Percentiles rank a stretch among this genome's conserved stretches.
phyloP scores from a whole-genome alignment of 2,888 invertebrate species.

The Cantharis rustica region DNA sequence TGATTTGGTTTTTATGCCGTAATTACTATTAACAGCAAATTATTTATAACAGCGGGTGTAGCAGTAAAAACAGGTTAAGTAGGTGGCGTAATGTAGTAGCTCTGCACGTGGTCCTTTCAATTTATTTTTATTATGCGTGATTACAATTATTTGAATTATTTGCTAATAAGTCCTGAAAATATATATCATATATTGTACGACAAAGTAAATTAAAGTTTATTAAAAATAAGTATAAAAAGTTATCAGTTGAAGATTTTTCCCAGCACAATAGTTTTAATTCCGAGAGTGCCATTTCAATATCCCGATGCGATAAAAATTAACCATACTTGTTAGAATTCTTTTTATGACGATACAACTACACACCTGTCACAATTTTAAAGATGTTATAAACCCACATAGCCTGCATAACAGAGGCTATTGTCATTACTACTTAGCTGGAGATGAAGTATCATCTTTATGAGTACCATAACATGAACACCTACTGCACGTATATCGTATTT shows the following conservation, averaged over 20 bases:
- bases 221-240: neutral
- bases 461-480: neutral
- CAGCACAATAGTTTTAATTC: neutral
- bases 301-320: neutral
- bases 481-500: neutral
- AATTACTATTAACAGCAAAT: conserved; percentile 27
- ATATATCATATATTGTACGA: neutral
- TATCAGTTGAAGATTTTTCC: neutral
- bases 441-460: neutral
- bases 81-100: conserved; percentile 29
- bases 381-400: neutral
- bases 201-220: neutral
- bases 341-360: neutral
- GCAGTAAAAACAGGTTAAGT: conserved; percentile 24
- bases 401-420: neutral
- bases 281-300: neutral
- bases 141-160: neutral
- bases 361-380: neutral
- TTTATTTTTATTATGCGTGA: conserved; percentile 15
- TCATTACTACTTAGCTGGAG: neutral
- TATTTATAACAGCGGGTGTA: conserved; percentile 28
- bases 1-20: conserved; percentile 18
- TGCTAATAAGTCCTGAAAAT: neutral
- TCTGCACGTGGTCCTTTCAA: conserved; percentile 24
- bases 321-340: neutral